Base-by-base conservation (phyloP, 1,140 invertebrate genomes). In the Meloidogyne floridensis region DNA sequence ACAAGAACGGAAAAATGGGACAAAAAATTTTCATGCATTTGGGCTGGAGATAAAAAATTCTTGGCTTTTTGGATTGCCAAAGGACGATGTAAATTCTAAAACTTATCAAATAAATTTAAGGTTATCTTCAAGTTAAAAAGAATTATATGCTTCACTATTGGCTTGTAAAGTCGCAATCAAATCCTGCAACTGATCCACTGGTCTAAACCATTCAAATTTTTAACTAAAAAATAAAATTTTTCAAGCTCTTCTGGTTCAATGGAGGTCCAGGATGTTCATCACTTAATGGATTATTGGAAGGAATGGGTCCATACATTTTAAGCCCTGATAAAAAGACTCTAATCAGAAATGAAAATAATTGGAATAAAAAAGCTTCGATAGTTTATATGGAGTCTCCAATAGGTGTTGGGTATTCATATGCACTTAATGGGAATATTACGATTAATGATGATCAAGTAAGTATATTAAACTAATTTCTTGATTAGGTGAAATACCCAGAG, bases 201-300 rank as follows among this genome's bases (percentile, higher is more conserved):
- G 86, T 92, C 8, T 81, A 56, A 11, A 13, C 3, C 3, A 56
- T 0, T 10, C 1, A 56, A 11, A 56, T 56, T 32, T 2, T 65
- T n/a, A 65, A n/a, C n/a, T 18, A 32, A 59, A 10, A 42, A 77
- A 8, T 32, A 54, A 32, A 47, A 6, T 59, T 42, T 53, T 75
- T 5, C 51, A 53, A 75, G 74, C 32, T 75, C 2, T 75, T 75
- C 11, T 75, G 74, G 85, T 86, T 76, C 32, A 83, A 84, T 71
- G 83, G 87, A 32, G 92, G 92, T 56, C 92, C 92, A 77, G 92
- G 92, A 3, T 93, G 92, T 84, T 91, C 91, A 77, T 93, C 92
- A 0, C 42, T 89, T 11, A 88, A 86, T 70, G 92, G 92, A 11
- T 86, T 92, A 6, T 87, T 93, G 8, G 91, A 90, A 82, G 92